A percentile compares a stretch with the other conserved stretches of the same genome.
These are phyloP conservation scores for Calidris pygmaea DNA, from an alignment of 2,113 vertebrate species.

Conservation along the genomic window DNA sequence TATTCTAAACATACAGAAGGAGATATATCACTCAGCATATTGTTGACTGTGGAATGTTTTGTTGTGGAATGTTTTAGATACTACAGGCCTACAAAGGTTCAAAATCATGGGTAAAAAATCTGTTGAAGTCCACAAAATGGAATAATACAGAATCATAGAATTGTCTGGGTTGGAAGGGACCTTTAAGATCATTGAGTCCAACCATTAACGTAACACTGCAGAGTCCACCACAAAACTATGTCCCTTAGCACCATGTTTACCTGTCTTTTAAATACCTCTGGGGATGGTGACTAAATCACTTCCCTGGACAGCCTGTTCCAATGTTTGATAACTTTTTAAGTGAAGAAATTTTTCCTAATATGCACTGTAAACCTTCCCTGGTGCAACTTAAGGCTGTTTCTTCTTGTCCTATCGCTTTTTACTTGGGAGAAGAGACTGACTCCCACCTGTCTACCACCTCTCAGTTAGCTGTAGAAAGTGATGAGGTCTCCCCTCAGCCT, in stretches of 20 bases:
- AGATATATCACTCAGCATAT: background rate
- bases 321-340: background rate
- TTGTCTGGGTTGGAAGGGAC: background rate
- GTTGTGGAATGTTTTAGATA: background rate
- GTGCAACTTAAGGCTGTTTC: background rate
- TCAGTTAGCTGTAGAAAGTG: background rate
- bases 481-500: background rate
- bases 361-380: background rate
- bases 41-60: background rate
- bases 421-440: background rate
- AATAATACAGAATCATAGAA: background rate
- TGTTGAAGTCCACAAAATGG: background rate
- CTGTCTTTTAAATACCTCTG: background rate
- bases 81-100: background rate
- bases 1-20: background rate
- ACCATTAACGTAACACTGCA: background rate
- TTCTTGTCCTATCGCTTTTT: background rate
- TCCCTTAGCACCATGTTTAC: background rate
- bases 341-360: background rate
- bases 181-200: background rate
- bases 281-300: background rate
- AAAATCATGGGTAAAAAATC: background rate
- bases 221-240: background rate
- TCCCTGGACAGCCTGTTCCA: background rate
- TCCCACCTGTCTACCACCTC: background rate